A percentile compares a stretch with the other conserved stretches of the same genome.
phyloP scores from a whole-genome alignment of 1,140 invertebrate species.

The Drosophila sucinea region DNA sequence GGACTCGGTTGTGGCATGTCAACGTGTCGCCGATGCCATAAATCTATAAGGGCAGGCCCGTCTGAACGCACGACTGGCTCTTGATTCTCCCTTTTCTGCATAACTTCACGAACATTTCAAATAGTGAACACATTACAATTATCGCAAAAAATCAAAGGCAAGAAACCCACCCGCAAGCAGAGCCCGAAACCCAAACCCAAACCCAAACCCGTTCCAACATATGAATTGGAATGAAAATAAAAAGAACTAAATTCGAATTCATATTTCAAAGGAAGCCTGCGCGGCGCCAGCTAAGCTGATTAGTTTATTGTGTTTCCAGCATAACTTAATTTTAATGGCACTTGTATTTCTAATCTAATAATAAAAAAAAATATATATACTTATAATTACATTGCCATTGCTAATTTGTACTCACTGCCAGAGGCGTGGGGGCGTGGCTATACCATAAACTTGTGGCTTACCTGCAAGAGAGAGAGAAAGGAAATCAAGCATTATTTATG shows the following conservation, averaged over 20 bases:
- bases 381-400: slow-evolving; percentile 61
- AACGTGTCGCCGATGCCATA: slow-evolving; percentile 73
- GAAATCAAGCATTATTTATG: slow-evolving; percentile 35
- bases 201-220: slow-evolving; percentile 27
- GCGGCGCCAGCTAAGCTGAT: slow-evolving; percentile 48
- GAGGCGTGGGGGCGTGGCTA: not conserved
- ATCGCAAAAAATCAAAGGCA: slow-evolving; percentile 74
- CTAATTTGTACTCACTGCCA: slow-evolving; percentile 54
- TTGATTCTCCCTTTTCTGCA: slow-evolving; percentile 25
- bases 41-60: slow-evolving; percentile 59
- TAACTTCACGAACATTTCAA: slow-evolving; percentile 58
- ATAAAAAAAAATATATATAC: slow-evolving; percentile 47
- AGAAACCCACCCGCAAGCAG: not conserved
- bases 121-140: slow-evolving; percentile 56
- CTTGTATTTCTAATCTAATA: slow-evolving; percentile 69
- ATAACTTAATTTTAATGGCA: slow-evolving; percentile 65
- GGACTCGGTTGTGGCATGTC: slow-evolving; percentile 56
- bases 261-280: slow-evolving; percentile 38
- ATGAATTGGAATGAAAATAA: not conserved
- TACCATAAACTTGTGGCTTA: slow-evolving; percentile 41
- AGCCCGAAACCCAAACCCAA: slow-evolving; percentile 8
- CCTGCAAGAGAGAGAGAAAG: slow-evolving; percentile 58
- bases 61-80: slow-evolving; percentile 56
- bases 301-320: slow-evolving; percentile 55
- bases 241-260: slow-evolving; percentile 35